These are phyloP conservation scores for Lithobates sylvaticus DNA, from an alignment of 2,797 vertebrate species.

Conservation along the genomic window DNA sequence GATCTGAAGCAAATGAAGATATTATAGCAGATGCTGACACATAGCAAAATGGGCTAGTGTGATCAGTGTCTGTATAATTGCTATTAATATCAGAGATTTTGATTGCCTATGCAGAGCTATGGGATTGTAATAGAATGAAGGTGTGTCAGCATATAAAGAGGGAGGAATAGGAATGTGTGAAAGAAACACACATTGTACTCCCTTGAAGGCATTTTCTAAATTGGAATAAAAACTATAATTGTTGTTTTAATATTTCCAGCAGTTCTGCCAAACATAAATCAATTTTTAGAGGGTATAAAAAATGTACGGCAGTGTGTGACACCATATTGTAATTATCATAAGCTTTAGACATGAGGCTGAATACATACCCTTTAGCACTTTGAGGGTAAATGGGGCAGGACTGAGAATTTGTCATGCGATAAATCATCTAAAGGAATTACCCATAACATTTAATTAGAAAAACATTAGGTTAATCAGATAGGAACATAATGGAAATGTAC, in stretches of 20 bases:
- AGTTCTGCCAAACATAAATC: constrained; percentile 27
- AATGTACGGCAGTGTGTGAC: constrained; percentile 7
- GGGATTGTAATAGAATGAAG: constrained; percentile 48
- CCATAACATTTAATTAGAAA: constrained; percentile 80
- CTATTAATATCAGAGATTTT: constrained; percentile 47
- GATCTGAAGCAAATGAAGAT: constrained; percentile 27
- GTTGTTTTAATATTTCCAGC: constrained; percentile 37
- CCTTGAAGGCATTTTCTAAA: constrained; percentile 40
- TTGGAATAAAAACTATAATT: constrained; percentile 44
- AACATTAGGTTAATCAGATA: constrained; percentile 77
- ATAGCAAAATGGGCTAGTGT: constrained; percentile 36
- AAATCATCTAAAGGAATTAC: constrained; percentile 69
- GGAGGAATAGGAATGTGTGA: constrained; percentile 14
- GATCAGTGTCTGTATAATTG: constrained; percentile 52
- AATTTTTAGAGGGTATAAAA: constrained; percentile 20
- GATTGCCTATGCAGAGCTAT: constrained; percentile 39
- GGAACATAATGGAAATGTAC: constrained; percentile 73
- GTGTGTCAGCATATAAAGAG: constrained; percentile 34
- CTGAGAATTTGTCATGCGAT: constrained; percentile 50
- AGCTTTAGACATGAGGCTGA: constrained; percentile 25
- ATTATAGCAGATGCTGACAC: constrained; percentile 33
- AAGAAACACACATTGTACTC: constrained; percentile 22
- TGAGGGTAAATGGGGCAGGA: constrained; percentile 45
- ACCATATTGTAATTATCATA: constrained; percentile 51
- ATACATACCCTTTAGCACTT: constrained; percentile 39